These are phyloP conservation scores for Brachionus angularis DNA, from an alignment of 1,140 invertebrate species.

Conservation along the genomic window DNA sequence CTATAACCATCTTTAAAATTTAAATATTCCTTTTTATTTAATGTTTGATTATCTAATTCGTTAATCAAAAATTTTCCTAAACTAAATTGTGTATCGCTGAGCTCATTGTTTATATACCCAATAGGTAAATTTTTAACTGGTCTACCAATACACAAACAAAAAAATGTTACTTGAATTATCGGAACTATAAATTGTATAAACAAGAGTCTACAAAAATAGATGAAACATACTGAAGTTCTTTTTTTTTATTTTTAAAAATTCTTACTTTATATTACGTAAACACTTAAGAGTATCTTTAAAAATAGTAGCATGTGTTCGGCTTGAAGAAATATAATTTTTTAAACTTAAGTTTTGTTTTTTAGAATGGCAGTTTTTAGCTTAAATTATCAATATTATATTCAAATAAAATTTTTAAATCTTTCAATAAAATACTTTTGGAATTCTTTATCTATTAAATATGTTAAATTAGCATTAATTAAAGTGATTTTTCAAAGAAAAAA, in stretches of 20 bases:
- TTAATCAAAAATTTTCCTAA: background rate
- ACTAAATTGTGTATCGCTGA: background rate
- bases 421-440: too few species aligned
- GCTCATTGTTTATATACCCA: constrained; percentile 68
- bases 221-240: background rate
- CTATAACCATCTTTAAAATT: constrained; percentile 3
- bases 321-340: background rate
- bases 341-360: background rate
- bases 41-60: constrained; percentile 22
- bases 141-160: constrained; percentile 85
- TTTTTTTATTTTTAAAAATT: background rate
- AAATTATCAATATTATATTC: too few species aligned
- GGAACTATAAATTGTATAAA: constrained; percentile 82
- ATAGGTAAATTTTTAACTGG: constrained; percentile 77
- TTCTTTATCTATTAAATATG: too few species aligned
- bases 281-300: constrained; percentile 41
- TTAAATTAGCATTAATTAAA: too few species aligned
- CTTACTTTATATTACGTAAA: constrained; percentile 29
- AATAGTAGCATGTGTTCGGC: background rate
- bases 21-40: constrained; percentile 29
- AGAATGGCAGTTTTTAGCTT: too few species aligned
- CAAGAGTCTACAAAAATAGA: constrained; percentile 49
- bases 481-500: too few species aligned
- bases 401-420: background rate
- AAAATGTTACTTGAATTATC: constrained; percentile 84